Evolutionary conservation across 2,797 vertebrate genomes (phyloP).

Genomic region (Syncerus caffer): DNA sequence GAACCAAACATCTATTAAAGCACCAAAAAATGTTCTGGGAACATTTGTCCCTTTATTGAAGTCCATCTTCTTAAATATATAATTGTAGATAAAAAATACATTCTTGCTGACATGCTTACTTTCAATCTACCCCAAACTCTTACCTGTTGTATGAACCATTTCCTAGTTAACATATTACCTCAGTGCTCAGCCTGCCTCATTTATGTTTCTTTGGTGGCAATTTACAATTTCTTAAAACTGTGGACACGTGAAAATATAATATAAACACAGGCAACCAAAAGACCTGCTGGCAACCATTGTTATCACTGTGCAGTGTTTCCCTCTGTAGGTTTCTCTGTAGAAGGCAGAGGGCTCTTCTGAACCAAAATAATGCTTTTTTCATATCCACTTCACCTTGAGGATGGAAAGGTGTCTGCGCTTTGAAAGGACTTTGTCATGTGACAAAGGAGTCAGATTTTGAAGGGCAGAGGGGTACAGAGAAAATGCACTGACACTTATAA

Average conservation of each 20-base stretch:
- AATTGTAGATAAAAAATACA: background rate
- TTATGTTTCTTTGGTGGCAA: background rate
- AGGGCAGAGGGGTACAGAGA: background rate
- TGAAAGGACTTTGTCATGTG: background rate
- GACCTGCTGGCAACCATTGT: background rate
- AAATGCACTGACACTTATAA: background rate
- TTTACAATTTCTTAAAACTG: background rate
- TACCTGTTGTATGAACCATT: background rate
- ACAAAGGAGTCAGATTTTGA: background rate
- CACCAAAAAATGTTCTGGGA: background rate
- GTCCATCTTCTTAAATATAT: background rate
- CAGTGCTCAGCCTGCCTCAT: background rate
- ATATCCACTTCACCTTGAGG: background rate
- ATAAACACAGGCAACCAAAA: background rate
- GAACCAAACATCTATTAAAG: background rate
- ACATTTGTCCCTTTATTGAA: background rate
- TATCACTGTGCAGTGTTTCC: background rate
- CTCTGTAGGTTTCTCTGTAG: background rate
- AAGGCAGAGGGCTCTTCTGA: background rate
- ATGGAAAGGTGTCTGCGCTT: background rate
- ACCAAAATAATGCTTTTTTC: background rate
- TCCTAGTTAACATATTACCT: background rate
- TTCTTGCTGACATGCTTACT: background rate
- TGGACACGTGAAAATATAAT: background rate
- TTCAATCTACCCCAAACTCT: background rate